Evolutionary conservation across 2,113 vertebrate species (phyloP).

Genomic region (Elaphurus davidianus): DNA sequence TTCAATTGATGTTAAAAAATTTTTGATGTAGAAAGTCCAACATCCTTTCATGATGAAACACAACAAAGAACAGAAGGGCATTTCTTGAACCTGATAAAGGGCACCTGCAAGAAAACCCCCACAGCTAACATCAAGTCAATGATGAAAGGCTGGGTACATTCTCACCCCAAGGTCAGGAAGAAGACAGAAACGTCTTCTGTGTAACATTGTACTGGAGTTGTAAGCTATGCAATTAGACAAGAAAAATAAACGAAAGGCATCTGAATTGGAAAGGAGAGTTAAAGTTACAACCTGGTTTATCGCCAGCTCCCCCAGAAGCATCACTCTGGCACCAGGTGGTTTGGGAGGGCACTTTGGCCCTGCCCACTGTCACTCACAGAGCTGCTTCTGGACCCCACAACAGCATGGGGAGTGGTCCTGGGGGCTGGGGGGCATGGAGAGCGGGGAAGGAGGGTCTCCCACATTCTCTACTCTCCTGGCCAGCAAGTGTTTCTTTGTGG

Average conservation of each 20-base stretch:
- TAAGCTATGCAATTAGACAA: not conserved
- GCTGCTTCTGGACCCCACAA: not conserved
- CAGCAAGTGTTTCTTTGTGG: not conserved
- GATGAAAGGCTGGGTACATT: too few species aligned
- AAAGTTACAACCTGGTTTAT: too few species aligned
- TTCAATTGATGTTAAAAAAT: not conserved
- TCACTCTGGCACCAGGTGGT: not conserved
- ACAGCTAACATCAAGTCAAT: rapidly evolving
- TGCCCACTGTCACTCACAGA: not conserved
- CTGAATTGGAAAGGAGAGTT: not conserved
- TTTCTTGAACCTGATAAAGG: not conserved
- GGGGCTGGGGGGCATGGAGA: not conserved
- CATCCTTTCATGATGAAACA: not conserved
- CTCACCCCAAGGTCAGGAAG: not conserved
- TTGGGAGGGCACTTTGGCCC: rapidly evolving
- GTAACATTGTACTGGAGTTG: rapidly evolving
- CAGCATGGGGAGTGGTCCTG: rapidly evolving
- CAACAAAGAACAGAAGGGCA: not conserved
- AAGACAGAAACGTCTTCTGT: rapidly evolving
- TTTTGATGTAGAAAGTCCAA: too few species aligned
- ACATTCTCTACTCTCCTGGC: not conserved
- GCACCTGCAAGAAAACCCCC: not conserved
- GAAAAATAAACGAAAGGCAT: not conserved
- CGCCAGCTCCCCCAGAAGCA: rapidly evolving
- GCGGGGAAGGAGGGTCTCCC: not conserved